phyloP scores from a whole-genome alignment of 1,140 invertebrate genomes.

The Holcopasites calliopsidis region DNA sequence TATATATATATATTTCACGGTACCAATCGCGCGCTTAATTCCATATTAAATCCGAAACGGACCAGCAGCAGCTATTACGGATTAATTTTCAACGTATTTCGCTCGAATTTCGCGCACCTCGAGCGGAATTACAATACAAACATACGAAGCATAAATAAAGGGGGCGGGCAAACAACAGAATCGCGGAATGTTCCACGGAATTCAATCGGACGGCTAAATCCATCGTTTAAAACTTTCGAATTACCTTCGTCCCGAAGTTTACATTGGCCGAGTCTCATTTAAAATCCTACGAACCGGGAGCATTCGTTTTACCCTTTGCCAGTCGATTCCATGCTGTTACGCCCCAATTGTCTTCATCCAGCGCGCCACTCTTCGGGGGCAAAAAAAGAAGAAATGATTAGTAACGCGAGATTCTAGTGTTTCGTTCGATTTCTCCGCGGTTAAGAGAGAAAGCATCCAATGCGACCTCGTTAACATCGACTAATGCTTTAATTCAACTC shows the following conservation, averaged over 20 bases:
- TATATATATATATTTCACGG: neutral
- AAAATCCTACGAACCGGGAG: neutral
- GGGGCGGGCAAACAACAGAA: neutral
- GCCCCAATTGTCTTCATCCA: neutral
- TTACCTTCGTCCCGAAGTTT: slow-evolving; percentile 14
- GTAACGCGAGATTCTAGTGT: neutral
- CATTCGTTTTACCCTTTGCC: neutral
- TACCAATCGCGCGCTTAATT: neutral
- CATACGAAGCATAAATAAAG: slow-evolving; percentile 24
- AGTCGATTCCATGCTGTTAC: neutral
- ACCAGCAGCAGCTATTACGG: neutral
- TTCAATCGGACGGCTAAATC: slow-evolving; percentile 23
- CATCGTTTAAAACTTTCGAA: slow-evolving; percentile 44
- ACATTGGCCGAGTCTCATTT: slow-evolving; percentile 30
- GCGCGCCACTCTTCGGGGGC: neutral
- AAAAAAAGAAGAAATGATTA: neutral
- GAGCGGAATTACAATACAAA: slow-evolving; percentile 6
- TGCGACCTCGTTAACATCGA: neutral
- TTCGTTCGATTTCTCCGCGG: neutral
- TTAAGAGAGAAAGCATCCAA: neutral
- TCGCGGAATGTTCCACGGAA: slow-evolving; percentile 3
- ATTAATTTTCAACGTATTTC: neutral
- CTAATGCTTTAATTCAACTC: slow-evolving; percentile 34
- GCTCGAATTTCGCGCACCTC: neutral
- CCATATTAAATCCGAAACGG: neutral